These are phyloP conservation scores for Campylorhamphus procurvoides DNA, from an alignment of 2,113 vertebrate species.

Conservation along the genomic window DNA sequence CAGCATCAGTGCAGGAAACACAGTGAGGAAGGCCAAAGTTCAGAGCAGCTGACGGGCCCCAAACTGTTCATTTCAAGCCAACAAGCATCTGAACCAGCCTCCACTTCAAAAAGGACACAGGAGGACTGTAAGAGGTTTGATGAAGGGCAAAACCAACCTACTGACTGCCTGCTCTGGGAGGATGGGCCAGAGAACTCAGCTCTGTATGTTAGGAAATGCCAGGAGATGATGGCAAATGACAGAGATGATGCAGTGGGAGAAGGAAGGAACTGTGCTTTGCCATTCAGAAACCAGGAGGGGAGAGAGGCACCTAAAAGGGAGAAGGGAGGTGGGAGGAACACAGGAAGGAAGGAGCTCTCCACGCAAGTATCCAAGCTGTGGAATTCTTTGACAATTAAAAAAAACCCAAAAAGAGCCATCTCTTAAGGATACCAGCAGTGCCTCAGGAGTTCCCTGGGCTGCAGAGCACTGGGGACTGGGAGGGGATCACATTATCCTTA, in stretches of 20 bases:
- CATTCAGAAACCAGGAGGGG: neutral
- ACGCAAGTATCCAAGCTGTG: rapidly evolving
- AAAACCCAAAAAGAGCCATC: no score
- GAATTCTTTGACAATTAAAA: neutral
- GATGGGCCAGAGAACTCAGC: neutral
- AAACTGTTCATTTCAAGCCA: neutral
- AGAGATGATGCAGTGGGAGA: neutral
- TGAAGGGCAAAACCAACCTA: neutral
- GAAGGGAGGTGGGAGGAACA: neutral
- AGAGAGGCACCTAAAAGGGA: neutral
- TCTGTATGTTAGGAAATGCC: neutral
- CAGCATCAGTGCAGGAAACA: neutral
- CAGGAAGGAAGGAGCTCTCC: neutral
- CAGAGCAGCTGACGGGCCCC: neutral
- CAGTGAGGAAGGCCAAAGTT: neutral
- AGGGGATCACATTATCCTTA: neutral
- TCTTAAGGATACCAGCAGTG: neutral
- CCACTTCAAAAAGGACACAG: neutral
- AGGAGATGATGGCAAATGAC: neutral
- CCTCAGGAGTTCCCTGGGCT: neutral
- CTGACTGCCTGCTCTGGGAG: neutral
- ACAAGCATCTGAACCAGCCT: neutral
- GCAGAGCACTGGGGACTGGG: neutral
- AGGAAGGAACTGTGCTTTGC: neutral
- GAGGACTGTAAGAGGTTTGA: neutral